A percentile compares a stretch with the other conserved stretches of the same genome.
phyloP scores from a whole-genome alignment of 1,140 invertebrate genomes.

The Lucilia sericata region DNA sequence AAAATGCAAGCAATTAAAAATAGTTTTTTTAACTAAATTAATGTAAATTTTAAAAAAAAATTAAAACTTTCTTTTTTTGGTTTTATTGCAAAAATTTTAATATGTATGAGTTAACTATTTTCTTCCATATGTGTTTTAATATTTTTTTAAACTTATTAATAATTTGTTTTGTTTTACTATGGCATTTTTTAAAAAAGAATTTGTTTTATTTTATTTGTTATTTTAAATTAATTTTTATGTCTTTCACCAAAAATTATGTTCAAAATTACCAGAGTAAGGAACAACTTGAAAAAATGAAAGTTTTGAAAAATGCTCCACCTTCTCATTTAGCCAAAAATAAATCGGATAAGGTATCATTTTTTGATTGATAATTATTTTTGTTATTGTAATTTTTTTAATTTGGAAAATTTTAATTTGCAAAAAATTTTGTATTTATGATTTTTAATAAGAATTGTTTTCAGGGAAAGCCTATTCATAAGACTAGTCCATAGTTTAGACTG shows the following conservation, averaged over 20 bases:
- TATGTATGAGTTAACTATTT: too few relatives aligned
- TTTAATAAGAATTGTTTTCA: too few relatives aligned
- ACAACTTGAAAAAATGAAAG: slow-evolving; percentile 81
- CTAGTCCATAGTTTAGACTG: too few relatives aligned
- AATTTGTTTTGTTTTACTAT: slow-evolving; percentile 21
- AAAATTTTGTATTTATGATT: too few relatives aligned
- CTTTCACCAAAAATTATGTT: not conserved
- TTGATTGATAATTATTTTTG: slow-evolving; percentile 29
- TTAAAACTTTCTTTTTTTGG: too few relatives aligned
- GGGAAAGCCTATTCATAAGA: too few relatives aligned
- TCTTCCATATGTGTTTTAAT: too few relatives aligned
- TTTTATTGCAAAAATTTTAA: too few relatives aligned
- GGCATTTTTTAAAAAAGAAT: not conserved
- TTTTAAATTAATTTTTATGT: slow-evolving; percentile 39
- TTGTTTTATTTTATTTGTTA: slow-evolving; percentile 33
- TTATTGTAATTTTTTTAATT: slow-evolving; percentile 24
- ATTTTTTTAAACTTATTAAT: not conserved
- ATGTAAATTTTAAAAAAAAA: too few relatives aligned
- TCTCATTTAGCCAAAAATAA: slow-evolving; percentile 86
- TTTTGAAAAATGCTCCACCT: slow-evolving; percentile 83
- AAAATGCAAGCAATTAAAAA: too few relatives aligned
- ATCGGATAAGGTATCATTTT: slow-evolving; percentile 82
- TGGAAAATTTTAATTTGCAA: not conserved
- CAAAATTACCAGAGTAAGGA: slow-evolving; percentile 64
- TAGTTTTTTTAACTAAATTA: too few relatives aligned